A percentile compares a stretch with the other conserved stretches of the same genome.
These are phyloP conservation scores for Drosophila putrida DNA, from an alignment of 2,888 invertebrate species.

Conservation along the genomic window DNA sequence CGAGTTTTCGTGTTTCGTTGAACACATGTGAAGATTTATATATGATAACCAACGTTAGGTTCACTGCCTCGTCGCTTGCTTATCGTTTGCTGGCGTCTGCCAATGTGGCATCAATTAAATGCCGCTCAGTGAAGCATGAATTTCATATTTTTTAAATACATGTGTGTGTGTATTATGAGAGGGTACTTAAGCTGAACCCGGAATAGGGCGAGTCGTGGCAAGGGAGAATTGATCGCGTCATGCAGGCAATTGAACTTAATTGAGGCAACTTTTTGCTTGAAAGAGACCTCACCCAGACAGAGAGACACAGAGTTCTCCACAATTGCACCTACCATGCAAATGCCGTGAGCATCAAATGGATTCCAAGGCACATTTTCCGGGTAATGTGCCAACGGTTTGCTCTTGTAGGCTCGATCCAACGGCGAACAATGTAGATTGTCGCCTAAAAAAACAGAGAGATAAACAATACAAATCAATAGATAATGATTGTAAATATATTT, in stretches of 20 bases:
- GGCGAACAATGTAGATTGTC: slow-evolving; percentile 95
- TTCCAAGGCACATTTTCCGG: slow-evolving; percentile 96
- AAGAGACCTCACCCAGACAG: slow-evolving; percentile 27
- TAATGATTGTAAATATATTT: not conserved
- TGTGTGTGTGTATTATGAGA: slow-evolving; percentile 1
- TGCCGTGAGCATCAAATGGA: slow-evolving; percentile 97
- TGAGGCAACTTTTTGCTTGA: slow-evolving; percentile 38
- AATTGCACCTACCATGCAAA: slow-evolving; percentile 93
- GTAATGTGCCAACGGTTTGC: slow-evolving; percentile 96
- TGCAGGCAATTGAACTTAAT: slow-evolving; percentile 74
- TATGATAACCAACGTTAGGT: slow-evolving; percentile 32
- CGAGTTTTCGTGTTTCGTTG: not conserved
- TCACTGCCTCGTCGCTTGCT: slow-evolving; percentile 18
- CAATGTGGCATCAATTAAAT: slow-evolving; percentile 74
- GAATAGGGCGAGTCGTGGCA: not conserved
- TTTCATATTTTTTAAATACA: slow-evolving; percentile 45
- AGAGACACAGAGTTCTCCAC: not conserved
- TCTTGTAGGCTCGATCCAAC: slow-evolving; percentile 96
- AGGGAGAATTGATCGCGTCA: slow-evolving; percentile 41
- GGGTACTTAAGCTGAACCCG: slow-evolving; percentile 29
- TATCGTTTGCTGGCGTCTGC: slow-evolving; percentile 38
- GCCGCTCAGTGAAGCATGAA: slow-evolving; percentile 65
- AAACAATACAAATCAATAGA: not conserved
- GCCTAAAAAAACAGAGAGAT: slow-evolving; percentile 86
- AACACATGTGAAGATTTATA: slow-evolving; percentile 49